Conservation (phyloP, 2,113 vertebrate species). For the Coryphaenoides rupestris region DNA sequence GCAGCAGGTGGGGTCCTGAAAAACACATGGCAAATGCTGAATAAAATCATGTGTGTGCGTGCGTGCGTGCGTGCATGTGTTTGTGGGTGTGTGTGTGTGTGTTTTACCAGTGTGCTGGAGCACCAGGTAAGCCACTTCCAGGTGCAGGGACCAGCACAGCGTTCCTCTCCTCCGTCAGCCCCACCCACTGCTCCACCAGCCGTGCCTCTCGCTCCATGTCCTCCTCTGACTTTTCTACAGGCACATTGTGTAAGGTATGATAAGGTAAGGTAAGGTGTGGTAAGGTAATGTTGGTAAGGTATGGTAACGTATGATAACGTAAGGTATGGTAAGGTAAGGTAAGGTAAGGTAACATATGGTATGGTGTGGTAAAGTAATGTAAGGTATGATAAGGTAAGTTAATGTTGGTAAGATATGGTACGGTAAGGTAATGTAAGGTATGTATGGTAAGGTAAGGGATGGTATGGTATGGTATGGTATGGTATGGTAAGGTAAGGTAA, state of each 20-base stretch:
- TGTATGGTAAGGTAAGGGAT: too few relatives aligned
- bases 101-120: conserved; percentile 87
- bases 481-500: too few relatives aligned
- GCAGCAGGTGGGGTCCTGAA: conserved; percentile 86
- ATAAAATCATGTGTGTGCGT: conserved; percentile 5
- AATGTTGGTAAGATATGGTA: not conserved
- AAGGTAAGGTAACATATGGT: too few relatives aligned
- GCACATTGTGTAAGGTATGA: not conserved
- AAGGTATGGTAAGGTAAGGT: not conserved
- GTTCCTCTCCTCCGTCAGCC: conserved; percentile 94
- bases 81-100: conserved; percentile 6
- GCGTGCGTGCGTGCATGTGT: not conserved
- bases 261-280: not conserved
- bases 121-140: conserved; percentile 90
- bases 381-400: too few relatives aligned
- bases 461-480: too few relatives aligned
- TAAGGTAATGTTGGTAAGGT: too few relatives aligned
- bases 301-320: too few relatives aligned
- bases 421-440: too few relatives aligned
- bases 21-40: not conserved
- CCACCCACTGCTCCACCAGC: conserved; percentile 96
- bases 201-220: conserved; percentile 89
- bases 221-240: conserved; percentile 88
- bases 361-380: too few relatives aligned
- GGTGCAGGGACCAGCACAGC: conserved; percentile 91